Conservation (phyloP, 1,140 invertebrate genomes). For the Leptopilina clavipes region DNA sequence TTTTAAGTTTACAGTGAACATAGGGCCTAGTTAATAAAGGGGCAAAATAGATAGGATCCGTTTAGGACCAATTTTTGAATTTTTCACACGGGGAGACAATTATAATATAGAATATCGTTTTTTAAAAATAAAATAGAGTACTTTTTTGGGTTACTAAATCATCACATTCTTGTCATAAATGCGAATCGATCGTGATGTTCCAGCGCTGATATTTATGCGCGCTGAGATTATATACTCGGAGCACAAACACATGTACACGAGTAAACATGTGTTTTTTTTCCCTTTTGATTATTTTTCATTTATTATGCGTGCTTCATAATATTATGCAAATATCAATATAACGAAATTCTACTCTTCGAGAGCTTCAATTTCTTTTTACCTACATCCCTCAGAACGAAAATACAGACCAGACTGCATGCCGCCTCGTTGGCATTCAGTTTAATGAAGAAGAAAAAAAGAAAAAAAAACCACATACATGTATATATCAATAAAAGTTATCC, state of each 20-base stretch:
- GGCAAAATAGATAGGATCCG: too few relatives aligned
- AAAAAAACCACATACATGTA: too few relatives aligned
- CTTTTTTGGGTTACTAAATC: too few relatives aligned
- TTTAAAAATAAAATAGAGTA: too few relatives aligned
- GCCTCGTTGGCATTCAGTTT: conserved; percentile 23
- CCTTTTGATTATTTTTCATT: not conserved
- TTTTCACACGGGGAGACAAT: too few relatives aligned
- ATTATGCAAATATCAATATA: conserved; percentile 20
- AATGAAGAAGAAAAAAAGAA: not conserved
- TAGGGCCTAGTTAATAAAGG: too few relatives aligned
- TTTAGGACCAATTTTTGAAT: too few relatives aligned
- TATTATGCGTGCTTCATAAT: conserved; percentile 4
- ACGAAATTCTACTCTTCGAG: not conserved
- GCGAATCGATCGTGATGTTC: not conserved
- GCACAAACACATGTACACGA: not conserved
- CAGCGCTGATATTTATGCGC: not conserved
- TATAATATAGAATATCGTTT: too few relatives aligned
- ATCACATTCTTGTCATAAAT: not conserved
- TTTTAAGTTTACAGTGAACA: too few relatives aligned
- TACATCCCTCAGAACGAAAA: not conserved
- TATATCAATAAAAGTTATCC: conserved; percentile 13
- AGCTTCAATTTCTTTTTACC: conserved; percentile 10
- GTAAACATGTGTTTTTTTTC: not conserved
- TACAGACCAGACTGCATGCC: conserved; percentile 21
- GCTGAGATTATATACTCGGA: not conserved